Percentiles rank a stretch among this genome's conserved stretches.
These are phyloP conservation scores for Platyura marginata DNA, from an alignment of 1,140 invertebrate species.

Conservation along the genomic window DNA sequence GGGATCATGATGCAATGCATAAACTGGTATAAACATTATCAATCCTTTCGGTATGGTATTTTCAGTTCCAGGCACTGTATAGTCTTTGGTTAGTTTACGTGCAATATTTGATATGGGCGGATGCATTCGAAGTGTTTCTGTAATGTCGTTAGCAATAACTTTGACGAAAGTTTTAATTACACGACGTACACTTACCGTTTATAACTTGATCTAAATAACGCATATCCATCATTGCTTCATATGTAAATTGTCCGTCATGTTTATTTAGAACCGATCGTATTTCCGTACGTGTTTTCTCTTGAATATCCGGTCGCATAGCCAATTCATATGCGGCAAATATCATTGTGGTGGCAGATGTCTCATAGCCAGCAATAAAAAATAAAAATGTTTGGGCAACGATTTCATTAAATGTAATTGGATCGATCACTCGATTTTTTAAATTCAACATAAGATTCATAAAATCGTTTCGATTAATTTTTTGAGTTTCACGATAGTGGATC, in stretches of 20 bases:
- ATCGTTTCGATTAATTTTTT: too few relatives aligned
- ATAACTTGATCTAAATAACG: conserved; percentile 33
- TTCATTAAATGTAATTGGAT: conserved; percentile 11
- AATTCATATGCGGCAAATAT: conserved; percentile 34
- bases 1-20: conserved; percentile 24
- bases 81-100: conserved; percentile 10
- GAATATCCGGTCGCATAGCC: conserved; percentile 35
- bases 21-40: conserved; percentile 17
- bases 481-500: too few relatives aligned
- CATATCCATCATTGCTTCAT: conserved; percentile 32
- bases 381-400: conserved; percentile 20
- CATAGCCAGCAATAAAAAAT: conserved; percentile 42
- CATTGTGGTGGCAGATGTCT: conserved; percentile 37
- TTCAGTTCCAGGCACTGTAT: conserved; percentile 18
- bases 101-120: conserved; percentile 11
- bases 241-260: conserved; percentile 28
- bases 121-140: conserved; percentile 13
- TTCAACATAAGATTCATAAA: too few relatives aligned
- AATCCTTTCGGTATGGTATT: conserved; percentile 15
- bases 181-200: conserved; percentile 26
- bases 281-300: conserved; percentile 35
- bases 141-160: too few relatives aligned
- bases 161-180: too few relatives aligned
- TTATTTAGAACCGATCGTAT: conserved; percentile 25
- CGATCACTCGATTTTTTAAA: neutral